Base-by-base conservation (phyloP, 2,113 vertebrate species). In the Neogobius melanostomus region DNA sequence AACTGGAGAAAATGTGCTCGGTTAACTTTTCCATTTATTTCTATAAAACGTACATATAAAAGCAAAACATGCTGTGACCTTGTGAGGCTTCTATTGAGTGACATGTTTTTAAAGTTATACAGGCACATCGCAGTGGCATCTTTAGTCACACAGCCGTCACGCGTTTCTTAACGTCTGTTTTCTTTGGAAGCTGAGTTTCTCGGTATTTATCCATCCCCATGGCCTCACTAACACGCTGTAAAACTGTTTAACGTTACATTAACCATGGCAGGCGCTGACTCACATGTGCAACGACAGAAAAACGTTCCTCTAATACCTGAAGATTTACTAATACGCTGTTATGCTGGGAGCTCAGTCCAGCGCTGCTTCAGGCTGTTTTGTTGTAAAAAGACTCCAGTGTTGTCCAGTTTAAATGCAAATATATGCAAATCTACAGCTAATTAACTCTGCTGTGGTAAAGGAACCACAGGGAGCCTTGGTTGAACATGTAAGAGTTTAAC, bases 381-480 rank as follows among this genome's bases (percentile, higher is more conserved):
- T 45, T n/a, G 8, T 43, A 61, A 61, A 44, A n/a, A 44, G 36
- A 6, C 59, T 4, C 15, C 1, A 45, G 6, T 45, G 42, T 44
- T 43, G 0, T n/a, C 6, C 9, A 17, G 6, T 11, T 15, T 60
- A 43, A 42, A 60, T 60, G 28, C 36, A 60, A 60, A 60, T 57
- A 15, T 60, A 43, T 60, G 28, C 57, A 60, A 60, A 60, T 57
- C 54, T 36, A 57, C 36, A n/a, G 12, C 44, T 63, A 16, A 46
- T 63, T 60, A 63, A 63, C 7, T 45, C 14, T 10, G 8, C 14
- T 62, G 4, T 64, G 12, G 15, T 11, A 16, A 16, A 16, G 6
- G 4, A 11, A 46, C 44, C 10, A n/a, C 10, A 8, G 62, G 42
- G 46, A 28, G n/a, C 15, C 44, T 7, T 47, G n/a, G 11, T 14